Evolutionary conservation across 2,113 vertebrate species (phyloP), one percentile per base, ranked within the genome.

Genomic region (Siniperca chuatsi): DNA sequence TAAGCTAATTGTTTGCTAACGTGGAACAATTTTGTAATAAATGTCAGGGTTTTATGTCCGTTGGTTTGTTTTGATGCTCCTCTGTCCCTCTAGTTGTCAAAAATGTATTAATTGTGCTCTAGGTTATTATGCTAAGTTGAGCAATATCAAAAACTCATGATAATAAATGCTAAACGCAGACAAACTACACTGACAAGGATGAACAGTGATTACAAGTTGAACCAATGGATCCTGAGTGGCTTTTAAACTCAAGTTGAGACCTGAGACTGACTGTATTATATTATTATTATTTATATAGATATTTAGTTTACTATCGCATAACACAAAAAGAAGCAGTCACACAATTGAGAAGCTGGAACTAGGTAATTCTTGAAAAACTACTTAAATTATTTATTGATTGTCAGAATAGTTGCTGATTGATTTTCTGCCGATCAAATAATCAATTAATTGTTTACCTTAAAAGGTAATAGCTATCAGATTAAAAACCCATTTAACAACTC

Each of bases 401-500:
- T 20, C 6, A 21, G 8, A 54, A 54, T 21, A 54, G 20, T 54
- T 54, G 52, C 15, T 48, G 13, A 4, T 44, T 44, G 44, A 42
- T 10, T 42, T 42, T 10, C 8, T 42, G 40, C 8, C 8, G 8
- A 44, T 44, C 44, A 44, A 44, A 44, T 48, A 15, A 48, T 21
- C 2, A 20, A 21, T 8, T 21, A 8, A 50, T 50, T 16, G 15
- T 50, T 58, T 35, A 64, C 25, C 21, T 75, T 65, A 8, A 44
- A 40, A 29, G 3, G 23, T 71, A 57, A 86, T 65, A 2, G 6
- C 54, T n/a, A 16, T 60, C 44, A 37, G 29, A 75, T 29, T 40
- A 23, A 74, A 89, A 77, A 21, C 7, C 54, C 35, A 69, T 81
- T 73, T 10, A 73, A 57, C 73, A 33, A 44, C 70, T 73, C n/a